Conservation (phyloP, 2,113 vertebrate genomes). For the Ptychochromis oligacanthus region DNA sequence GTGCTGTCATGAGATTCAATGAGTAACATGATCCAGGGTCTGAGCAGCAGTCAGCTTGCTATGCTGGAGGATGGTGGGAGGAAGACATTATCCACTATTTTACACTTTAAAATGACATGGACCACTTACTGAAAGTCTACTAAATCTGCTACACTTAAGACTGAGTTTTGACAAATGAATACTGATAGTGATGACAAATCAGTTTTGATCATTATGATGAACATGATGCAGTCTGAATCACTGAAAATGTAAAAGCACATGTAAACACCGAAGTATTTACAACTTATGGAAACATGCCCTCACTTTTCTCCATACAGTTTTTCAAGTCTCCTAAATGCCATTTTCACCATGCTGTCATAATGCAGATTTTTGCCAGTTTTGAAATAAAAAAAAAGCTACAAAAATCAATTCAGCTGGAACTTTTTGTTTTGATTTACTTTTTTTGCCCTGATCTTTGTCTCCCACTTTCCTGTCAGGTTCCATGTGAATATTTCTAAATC, state of each 20-base stretch:
- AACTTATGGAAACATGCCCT: neutral
- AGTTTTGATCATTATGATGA: neutral
- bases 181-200: neutral
- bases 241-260: no score
- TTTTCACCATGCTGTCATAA: no score
- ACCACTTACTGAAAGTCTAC: neutral
- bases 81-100: neutral
- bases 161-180: neutral
- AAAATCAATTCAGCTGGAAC: no score
- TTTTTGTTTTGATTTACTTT: neutral
- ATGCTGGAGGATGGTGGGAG: neutral
- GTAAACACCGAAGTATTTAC: no score
- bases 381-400: no score
- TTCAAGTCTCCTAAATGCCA: no score
- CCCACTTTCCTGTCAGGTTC: neutral
- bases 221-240: neutral
- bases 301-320: no score
- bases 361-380: no score
- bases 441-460: no score
- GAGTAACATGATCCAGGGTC: slow-evolving; percentile 23
- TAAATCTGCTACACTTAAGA: neutral
- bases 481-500: neutral
- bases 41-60: slow-evolving; percentile 22
- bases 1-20: slow-evolving; percentile 53
- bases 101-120: neutral